These are phyloP conservation scores for Dromaius novaehollandiae DNA, from an alignment of 2,113 vertebrate genomes.

Conservation along the genomic window DNA sequence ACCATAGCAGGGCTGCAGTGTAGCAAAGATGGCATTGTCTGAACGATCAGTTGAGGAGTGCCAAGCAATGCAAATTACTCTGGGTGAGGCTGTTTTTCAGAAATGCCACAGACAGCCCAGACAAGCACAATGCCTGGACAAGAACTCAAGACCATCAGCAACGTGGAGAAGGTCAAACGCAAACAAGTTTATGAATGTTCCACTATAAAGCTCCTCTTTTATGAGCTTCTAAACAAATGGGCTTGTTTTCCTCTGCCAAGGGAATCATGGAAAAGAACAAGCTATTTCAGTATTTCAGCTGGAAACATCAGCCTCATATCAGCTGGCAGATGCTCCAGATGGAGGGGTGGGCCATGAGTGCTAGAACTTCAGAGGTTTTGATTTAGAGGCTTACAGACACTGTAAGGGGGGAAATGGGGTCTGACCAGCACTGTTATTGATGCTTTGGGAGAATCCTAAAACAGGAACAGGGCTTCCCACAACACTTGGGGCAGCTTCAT, in stretches of 20 bases:
- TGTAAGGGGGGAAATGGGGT: background rate
- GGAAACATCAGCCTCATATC: slow-evolving; percentile 51
- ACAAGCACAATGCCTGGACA: slow-evolving; percentile 4
- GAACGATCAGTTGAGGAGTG: background rate
- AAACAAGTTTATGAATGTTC: slow-evolving; percentile 67
- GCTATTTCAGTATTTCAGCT: slow-evolving; percentile 39
- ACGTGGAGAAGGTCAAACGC: slow-evolving; percentile 56
- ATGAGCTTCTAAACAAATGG: slow-evolving; percentile 56
- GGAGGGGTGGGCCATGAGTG: background rate
- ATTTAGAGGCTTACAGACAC: background rate
- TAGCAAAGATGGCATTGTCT: background rate
- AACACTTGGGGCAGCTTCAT: background rate
- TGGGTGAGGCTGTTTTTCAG: slow-evolving; percentile 7
- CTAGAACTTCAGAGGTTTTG: background rate
- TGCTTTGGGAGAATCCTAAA: background rate
- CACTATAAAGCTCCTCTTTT: slow-evolving; percentile 50
- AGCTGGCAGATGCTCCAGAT: slow-evolving; percentile 9
- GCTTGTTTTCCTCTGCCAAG: slow-evolving; percentile 37
- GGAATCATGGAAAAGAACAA: slow-evolving; percentile 47
- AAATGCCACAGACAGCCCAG: slow-evolving; percentile 25
- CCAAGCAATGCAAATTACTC: slow-evolving; percentile 4
- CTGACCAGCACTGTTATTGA: background rate
- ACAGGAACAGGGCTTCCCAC: background rate
- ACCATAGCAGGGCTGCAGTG: background rate
- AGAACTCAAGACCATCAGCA: slow-evolving; percentile 24